Base-by-base conservation (phyloP, 2,113 vertebrate species). In the Hydrolagus affinis region DNA sequence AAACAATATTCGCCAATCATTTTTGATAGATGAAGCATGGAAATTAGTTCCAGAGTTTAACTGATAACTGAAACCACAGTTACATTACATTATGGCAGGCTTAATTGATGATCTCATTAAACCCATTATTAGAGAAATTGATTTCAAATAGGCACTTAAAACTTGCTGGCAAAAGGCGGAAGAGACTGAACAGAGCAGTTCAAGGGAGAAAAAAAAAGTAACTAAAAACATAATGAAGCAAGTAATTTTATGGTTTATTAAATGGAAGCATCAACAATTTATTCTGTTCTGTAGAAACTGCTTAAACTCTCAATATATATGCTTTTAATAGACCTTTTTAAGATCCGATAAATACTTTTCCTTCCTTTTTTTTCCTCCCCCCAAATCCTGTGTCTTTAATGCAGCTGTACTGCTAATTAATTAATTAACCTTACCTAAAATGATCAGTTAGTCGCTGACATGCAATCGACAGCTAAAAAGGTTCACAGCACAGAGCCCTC, bases 71-170 rank as follows among this genome's bases (percentile, higher is more conserved):
- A 92, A 93, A 90, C 92, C 93, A 94, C 90, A 91, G 94, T 95
- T 94, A 96, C 96, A 96, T 95, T 96, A 93, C 95, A 97, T 97
- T 96, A 97, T 97, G 95, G 93, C 96, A 96, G 94, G 90, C 95
- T 95, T 99, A 98, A 99, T 98, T 98, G 97, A 99, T 99, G 97
- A 97, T 96, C 97, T 99, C 97, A 95, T 99, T 99, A 98, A 97
- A 95, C 94, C 97, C 96, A 96, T 99, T 98, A 99, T 98, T 97
- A 97, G 97, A 98, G 97, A 98, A 99, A 99, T 99, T 99, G 97
- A 99, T 99, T 99, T 98, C 96, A 97, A 98, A 99, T 99, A 99
- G 96, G 95, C 96, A 96, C 95, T 97, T 96, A 96, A 97, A 96
- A 96, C 94, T 94, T 93, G 94, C 92, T 92, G 93, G 93, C 89